Evolutionary conservation across 1,140 invertebrate genomes (phyloP).

Genomic region (Phenacoccus solenopsis): DNA sequence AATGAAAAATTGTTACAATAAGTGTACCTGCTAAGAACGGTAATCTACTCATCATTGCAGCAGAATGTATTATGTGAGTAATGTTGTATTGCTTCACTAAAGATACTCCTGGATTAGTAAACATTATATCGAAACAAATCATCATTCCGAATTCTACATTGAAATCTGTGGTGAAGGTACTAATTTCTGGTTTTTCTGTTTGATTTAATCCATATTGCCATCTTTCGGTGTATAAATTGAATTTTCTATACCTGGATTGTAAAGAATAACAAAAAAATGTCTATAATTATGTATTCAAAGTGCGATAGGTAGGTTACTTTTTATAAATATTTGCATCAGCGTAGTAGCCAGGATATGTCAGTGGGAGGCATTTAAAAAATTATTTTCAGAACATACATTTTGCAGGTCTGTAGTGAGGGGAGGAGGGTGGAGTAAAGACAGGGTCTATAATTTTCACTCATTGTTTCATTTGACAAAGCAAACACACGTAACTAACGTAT

Average conservation of each 20-base stretch:
- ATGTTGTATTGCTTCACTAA: conserved; percentile 41
- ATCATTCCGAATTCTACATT: conserved; percentile 63
- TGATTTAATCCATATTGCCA: conserved; percentile 32
- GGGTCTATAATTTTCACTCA: too few relatives aligned
- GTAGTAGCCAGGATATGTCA: too few relatives aligned
- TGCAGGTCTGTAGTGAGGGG: too few relatives aligned
- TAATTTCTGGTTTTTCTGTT: conserved; percentile 37
- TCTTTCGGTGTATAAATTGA: conserved; percentile 48
- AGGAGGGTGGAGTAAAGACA: too few relatives aligned
- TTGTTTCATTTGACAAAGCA: too few relatives aligned
- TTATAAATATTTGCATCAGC: too few relatives aligned
- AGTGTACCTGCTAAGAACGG: conserved; percentile 40
- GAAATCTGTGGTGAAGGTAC: conserved; percentile 63
- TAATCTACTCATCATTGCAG: conserved; percentile 56
- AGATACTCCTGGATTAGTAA: conserved; percentile 42
- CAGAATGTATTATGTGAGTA: conserved; percentile 54
- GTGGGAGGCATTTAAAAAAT: too few relatives aligned
- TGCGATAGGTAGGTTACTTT: too few relatives aligned
- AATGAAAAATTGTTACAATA: not conserved
- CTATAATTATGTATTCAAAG: too few relatives aligned
- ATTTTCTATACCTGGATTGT: conserved; percentile 54
- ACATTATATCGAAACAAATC: conserved; percentile 62
- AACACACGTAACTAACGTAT: too few relatives aligned
- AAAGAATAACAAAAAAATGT: not conserved
- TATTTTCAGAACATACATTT: too few relatives aligned